phyloP scores from a whole-genome alignment of 1,140 invertebrate genomes.

The Rhagoletis pomonella region DNA sequence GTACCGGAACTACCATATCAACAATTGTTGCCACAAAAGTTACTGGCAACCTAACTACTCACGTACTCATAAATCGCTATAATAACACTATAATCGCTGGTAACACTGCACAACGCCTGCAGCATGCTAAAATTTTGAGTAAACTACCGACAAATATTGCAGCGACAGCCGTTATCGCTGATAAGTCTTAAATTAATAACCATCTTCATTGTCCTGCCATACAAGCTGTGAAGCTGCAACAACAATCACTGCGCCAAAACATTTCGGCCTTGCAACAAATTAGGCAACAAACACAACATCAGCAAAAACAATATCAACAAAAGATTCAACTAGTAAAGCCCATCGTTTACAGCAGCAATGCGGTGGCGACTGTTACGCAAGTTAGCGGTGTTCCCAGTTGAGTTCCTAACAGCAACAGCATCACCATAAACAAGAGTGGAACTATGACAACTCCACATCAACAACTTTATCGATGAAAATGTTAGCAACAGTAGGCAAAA shows the following conservation, averaged over 20 bases:
- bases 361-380: slow-evolving; percentile 17
- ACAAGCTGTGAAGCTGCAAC: not conserved
- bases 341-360: not conserved
- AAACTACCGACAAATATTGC: slow-evolving; percentile 30
- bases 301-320: not conserved
- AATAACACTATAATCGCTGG: slow-evolving; percentile 56
- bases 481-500: too few relatives aligned
- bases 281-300: slow-evolving; percentile 19
- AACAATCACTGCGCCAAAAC: not conserved
- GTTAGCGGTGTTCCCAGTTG: too few relatives aligned
- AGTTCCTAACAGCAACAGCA: too few relatives aligned
- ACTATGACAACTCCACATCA: too few relatives aligned
- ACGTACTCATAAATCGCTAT: slow-evolving; percentile 53
- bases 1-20: too few relatives aligned
- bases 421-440: too few relatives aligned
- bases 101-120: slow-evolving; percentile 53
- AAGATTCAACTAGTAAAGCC: slow-evolving; percentile 17
- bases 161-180: not conserved
- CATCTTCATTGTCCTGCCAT: too few relatives aligned
- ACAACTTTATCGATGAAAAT: too few relatives aligned
- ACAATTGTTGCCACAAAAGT: not conserved
- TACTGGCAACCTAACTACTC: slow-evolving; percentile 50
- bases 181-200: not conserved
- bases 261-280: not conserved
- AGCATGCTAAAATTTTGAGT: slow-evolving; percentile 54